Conservation (phyloP, 2,888 invertebrate species). For the Apotomis turbidana region DNA sequence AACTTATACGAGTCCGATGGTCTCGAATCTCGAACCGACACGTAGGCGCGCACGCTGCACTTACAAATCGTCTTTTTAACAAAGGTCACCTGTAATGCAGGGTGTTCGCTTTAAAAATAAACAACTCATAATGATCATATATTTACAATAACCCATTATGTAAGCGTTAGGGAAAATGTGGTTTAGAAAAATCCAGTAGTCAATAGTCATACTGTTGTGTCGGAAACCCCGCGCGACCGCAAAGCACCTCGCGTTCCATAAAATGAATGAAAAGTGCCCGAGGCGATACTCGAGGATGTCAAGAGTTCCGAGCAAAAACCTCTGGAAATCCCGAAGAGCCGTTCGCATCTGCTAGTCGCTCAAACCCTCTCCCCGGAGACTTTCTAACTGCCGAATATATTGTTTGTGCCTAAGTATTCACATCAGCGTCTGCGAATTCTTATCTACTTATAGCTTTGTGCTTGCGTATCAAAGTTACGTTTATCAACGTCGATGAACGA, state of each 20-base stretch:
- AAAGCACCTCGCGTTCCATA: conserved; percentile 17
- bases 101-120: neutral
- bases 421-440: conserved; percentile 1
- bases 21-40: neutral
- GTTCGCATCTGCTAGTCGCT: conserved; percentile 11
- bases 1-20: conserved; percentile 18
- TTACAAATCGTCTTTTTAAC: neutral
- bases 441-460: conserved; percentile 1
- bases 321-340: conserved; percentile 28
- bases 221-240: conserved; percentile 40
- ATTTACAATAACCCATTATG: conserved; percentile 10
- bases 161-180: conserved; percentile 23
- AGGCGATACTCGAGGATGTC: conserved; percentile 4
- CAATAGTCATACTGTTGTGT: conserved; percentile 8
- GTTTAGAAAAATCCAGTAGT: conserved; percentile 6
- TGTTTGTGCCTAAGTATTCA: conserved; percentile 6
- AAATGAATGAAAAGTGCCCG: conserved; percentile 9
- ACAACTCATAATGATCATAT: neutral
- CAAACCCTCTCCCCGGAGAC: conserved; percentile 4
- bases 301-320: neutral
- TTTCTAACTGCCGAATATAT: conserved; percentile 20
- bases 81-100: neutral
- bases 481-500: too few species aligned
- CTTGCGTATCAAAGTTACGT: neutral
- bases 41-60: neutral